phyloP scores from a whole-genome alignment of 2,797 vertebrate genomes.

The Pagetopsis macropterus region DNA sequence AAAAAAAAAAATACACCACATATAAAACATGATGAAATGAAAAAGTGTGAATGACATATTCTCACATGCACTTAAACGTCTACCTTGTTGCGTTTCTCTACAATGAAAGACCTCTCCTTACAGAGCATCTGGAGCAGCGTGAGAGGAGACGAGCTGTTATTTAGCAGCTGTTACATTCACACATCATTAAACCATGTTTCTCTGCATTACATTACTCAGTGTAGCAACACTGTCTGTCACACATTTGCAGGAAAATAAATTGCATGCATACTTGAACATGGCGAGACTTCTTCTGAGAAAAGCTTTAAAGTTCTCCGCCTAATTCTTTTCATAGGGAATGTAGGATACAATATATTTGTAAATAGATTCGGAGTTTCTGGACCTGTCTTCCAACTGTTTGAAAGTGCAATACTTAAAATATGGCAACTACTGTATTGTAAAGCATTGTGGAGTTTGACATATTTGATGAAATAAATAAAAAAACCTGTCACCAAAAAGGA shows the following conservation, averaged over 20 bases:
- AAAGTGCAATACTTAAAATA: neutral
- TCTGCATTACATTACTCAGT: neutral
- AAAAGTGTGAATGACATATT: neutral
- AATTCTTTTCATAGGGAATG: neutral
- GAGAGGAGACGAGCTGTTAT: conserved; percentile 70
- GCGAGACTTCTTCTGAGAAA: neutral
- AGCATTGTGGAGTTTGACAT: neutral
- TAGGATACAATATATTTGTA: neutral
- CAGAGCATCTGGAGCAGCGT: conserved; percentile 81
- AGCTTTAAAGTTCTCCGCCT: neutral
- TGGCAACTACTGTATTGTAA: neutral
- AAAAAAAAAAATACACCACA: neutral
- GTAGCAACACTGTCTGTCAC: neutral
- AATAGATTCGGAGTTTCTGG: neutral
- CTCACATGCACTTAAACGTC: conserved; percentile 48
- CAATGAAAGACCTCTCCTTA: conserved; percentile 84
- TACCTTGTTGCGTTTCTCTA: conserved; percentile 87
- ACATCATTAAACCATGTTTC: neutral
- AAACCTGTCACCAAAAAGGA: neutral
- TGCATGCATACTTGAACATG: neutral
- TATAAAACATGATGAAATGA: neutral
- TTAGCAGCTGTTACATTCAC: conserved; percentile 32
- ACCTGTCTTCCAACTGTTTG: neutral
- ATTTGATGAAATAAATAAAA: neutral
- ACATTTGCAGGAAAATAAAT: neutral